These are phyloP conservation scores for Orbicella faveolata DNA, from an alignment of 64 coral and sea anemone genomes.

Conservation along the genomic window DNA sequence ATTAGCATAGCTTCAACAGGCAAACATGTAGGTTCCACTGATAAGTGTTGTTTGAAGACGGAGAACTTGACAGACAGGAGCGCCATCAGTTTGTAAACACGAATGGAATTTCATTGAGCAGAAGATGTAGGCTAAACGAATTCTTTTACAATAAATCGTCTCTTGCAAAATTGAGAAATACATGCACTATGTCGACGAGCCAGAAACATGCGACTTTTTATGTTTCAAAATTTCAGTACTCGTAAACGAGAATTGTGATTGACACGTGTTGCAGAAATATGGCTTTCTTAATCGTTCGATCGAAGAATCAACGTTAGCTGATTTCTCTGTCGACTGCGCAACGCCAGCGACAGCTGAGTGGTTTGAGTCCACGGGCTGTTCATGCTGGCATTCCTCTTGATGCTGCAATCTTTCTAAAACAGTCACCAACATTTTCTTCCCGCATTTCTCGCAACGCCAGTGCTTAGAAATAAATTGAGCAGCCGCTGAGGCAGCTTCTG, in stretches of 20 bases:
- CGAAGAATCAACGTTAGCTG: background rate
- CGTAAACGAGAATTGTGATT: conserved; percentile 70
- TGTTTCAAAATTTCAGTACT: conserved; percentile 92
- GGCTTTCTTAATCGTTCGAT: conserved; percentile 53
- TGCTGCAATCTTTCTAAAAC: conserved; percentile 79
- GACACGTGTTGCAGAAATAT: conserved; percentile 66
- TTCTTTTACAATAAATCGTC: no score
- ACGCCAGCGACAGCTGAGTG: background rate
- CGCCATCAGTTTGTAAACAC: no score
- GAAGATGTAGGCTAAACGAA: no score
- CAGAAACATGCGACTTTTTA: conserved; percentile 54
- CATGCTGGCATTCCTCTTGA: conserved; percentile 62
- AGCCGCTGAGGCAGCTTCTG: conserved; percentile 79
- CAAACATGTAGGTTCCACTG: no score
- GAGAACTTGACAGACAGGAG: no score
- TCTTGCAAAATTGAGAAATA: background rate
- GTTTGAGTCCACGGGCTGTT: conserved; percentile 1
- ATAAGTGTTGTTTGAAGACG: no score
- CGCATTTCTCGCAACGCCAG: conserved; percentile 82
- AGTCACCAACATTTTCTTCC: conserved; percentile 80
- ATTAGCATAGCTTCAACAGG: no score
- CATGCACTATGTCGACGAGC: background rate
- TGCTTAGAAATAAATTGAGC: conserved; percentile 89
- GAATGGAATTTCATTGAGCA: no score
- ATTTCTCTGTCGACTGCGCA: background rate